Percentiles rank a stretch among this genome's conserved stretches.
These are phyloP conservation scores for Psix sp. DNA, from an alignment of 1,140 invertebrate genomes.

Conservation along the genomic window DNA sequence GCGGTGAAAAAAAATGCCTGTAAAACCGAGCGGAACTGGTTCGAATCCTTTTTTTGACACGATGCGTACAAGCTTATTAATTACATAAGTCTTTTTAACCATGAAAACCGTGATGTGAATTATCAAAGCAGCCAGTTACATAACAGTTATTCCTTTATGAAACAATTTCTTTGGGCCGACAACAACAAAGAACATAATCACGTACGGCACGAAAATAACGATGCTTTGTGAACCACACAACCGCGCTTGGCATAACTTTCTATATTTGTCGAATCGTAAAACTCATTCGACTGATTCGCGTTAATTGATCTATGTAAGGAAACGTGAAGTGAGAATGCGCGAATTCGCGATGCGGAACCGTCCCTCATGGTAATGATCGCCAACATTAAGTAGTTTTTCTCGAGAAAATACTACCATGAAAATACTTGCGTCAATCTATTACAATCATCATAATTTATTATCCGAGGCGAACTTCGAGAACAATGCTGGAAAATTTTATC, in stretches of 20 bases:
- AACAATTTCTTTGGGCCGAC: slow-evolving; percentile 46
- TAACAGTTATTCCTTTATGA: slow-evolving; percentile 44
- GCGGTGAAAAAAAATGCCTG: not conserved
- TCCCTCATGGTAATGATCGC: slow-evolving; percentile 52
- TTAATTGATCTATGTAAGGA: slow-evolving; percentile 62
- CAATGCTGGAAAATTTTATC: not conserved
- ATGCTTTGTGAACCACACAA: slow-evolving; percentile 39
- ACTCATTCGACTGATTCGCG: slow-evolving; percentile 60
- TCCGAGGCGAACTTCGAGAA: not conserved
- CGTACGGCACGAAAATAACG: slow-evolving; percentile 40
- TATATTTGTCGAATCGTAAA: slow-evolving; percentile 61
- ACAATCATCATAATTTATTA: slow-evolving; percentile 20
- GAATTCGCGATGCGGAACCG: slow-evolving; percentile 49
- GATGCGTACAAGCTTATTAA: slow-evolving; percentile 25
- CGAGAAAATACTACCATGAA: slow-evolving; percentile 43
- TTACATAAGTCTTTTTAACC: slow-evolving; percentile 49
- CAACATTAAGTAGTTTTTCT: slow-evolving; percentile 38
- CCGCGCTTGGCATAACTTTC: slow-evolving; percentile 48
- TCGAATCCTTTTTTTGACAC: slow-evolving; percentile 33
- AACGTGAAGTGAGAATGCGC: slow-evolving; percentile 58
- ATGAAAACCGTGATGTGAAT: slow-evolving; percentile 53
- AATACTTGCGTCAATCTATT: slow-evolving; percentile 20
- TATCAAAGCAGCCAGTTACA: slow-evolving; percentile 39
- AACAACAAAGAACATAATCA: slow-evolving; percentile 44
- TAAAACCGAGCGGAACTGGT: slow-evolving; percentile 9